These are phyloP conservation scores for Meleagris gallopavo DNA, from an alignment of 2,113 vertebrate species.

Conservation along the genomic window DNA sequence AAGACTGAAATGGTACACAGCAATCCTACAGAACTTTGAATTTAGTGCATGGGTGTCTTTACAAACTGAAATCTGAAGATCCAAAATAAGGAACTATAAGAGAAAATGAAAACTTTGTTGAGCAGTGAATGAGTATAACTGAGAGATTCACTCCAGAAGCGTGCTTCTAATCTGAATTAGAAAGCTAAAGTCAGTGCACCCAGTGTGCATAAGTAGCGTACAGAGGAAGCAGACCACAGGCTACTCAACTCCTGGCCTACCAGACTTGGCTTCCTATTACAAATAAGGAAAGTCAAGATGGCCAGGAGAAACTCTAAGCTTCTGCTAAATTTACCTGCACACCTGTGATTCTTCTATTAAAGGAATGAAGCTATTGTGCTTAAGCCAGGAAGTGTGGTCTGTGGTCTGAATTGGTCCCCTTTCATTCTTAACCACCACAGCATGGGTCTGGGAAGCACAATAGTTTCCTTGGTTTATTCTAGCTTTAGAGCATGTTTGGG, in stretches of 20 bases:
- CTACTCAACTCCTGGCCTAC: background rate
- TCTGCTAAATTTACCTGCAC: background rate
- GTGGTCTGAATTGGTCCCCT: background rate
- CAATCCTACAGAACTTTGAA: background rate
- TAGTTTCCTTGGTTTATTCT: background rate
- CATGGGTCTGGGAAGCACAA: accelerated
- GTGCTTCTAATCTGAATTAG: background rate
- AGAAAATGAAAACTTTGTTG: background rate
- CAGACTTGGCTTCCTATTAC: background rate
- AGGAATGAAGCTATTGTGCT: background rate
- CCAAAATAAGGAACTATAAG: background rate
- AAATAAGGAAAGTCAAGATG: background rate
- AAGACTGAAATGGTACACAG: accelerated
- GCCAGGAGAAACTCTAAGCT: background rate
- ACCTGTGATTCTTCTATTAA: background rate
- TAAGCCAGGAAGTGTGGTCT: background rate
- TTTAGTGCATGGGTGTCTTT: background rate
- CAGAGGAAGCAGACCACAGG: background rate
- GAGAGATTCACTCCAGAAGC: background rate
- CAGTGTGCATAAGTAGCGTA: background rate
- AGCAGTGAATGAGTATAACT: background rate
- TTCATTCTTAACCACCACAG: background rate
- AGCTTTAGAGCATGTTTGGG: background rate
- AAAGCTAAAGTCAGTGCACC: background rate
- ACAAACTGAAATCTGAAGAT: background rate